These are phyloP conservation scores for Sinotaia quadrata DNA, from an alignment of 2,888 invertebrate species.

Conservation along the genomic window DNA sequence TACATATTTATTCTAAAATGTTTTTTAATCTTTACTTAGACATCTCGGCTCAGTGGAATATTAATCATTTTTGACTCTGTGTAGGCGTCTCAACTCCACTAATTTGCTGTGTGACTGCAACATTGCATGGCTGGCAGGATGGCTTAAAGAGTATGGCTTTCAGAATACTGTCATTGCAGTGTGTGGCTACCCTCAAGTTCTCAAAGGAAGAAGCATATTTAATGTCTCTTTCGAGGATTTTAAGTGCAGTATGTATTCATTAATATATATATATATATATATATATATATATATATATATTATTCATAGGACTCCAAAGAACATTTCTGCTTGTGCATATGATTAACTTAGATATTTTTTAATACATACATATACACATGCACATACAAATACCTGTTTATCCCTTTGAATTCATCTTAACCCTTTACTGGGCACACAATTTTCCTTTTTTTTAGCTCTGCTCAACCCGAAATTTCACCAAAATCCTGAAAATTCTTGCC, in stretches of 20 bases:
- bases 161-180: slow-evolving; percentile 78
- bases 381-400: too few species aligned
- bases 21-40: background rate
- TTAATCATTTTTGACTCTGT: slow-evolving; percentile 8
- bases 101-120: slow-evolving; percentile 92
- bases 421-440: too few species aligned
- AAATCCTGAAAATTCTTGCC: too few species aligned
- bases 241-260: slow-evolving; percentile 72
- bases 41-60: background rate
- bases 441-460: too few species aligned
- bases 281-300: too few species aligned
- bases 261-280: background rate
- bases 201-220: slow-evolving; percentile 81
- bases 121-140: slow-evolving; percentile 86
- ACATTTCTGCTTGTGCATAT: too few species aligned
- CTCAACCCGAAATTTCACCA: too few species aligned
- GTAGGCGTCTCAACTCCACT: slow-evolving; percentile 78
- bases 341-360: too few species aligned
- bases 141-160: slow-evolving; percentile 78
- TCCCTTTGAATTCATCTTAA: too few species aligned
- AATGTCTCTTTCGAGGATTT: slow-evolving; percentile 76
- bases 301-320: too few species aligned
- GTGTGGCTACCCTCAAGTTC: slow-evolving; percentile 87
- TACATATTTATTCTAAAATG: background rate
- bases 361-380: too few species aligned